Percentiles rank a stretch among this genome's conserved stretches.
phyloP scores from a whole-genome alignment of 2,113 vertebrate species.

The Larimichthys crocea region DNA sequence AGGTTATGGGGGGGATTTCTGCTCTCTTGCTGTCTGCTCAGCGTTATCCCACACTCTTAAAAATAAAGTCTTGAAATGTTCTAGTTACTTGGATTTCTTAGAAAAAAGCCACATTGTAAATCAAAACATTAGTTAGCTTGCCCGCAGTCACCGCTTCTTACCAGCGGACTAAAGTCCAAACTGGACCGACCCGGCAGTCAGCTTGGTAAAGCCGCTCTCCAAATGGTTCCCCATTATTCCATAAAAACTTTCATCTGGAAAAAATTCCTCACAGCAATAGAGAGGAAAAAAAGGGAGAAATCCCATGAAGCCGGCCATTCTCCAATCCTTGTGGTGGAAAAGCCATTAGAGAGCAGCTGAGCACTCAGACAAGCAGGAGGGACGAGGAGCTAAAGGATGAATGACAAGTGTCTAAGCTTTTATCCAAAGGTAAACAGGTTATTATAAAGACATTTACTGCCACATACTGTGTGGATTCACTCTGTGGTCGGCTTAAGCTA shows the following conservation, averaged over 20 bases:
- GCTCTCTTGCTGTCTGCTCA: slow-evolving; percentile 48
- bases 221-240: slow-evolving; percentile 69
- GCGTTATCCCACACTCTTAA: slow-evolving; percentile 42
- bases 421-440: slow-evolving; percentile 59
- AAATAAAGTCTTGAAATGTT: slow-evolving; percentile 30
- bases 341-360: slow-evolving; percentile 70
- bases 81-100: slow-evolving; percentile 36
- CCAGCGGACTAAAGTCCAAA: slow-evolving; percentile 36
- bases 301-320: slow-evolving; percentile 59
- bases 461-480: slow-evolving; percentile 38
- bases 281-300: slow-evolving; percentile 56
- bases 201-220: slow-evolving; percentile 48
- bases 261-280: slow-evolving; percentile 71
- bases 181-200: neutral
- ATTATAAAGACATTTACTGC: slow-evolving; percentile 40
- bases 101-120: slow-evolving; percentile 42
- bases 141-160: slow-evolving; percentile 19
- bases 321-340: slow-evolving; percentile 75
- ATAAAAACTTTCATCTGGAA: slow-evolving; percentile 79
- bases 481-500: slow-evolving; percentile 34
- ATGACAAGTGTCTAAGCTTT: slow-evolving; percentile 43
- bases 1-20: slow-evolving; percentile 9
- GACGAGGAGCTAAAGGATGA: slow-evolving; percentile 41
- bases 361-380: slow-evolving; percentile 35
- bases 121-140: slow-evolving; percentile 51